Percentiles rank a stretch among this genome's conserved stretches.
These are phyloP conservation scores for Coracias cyanogaster DNA, from an alignment of 2,797 vertebrate species.

Conservation along the genomic window DNA sequence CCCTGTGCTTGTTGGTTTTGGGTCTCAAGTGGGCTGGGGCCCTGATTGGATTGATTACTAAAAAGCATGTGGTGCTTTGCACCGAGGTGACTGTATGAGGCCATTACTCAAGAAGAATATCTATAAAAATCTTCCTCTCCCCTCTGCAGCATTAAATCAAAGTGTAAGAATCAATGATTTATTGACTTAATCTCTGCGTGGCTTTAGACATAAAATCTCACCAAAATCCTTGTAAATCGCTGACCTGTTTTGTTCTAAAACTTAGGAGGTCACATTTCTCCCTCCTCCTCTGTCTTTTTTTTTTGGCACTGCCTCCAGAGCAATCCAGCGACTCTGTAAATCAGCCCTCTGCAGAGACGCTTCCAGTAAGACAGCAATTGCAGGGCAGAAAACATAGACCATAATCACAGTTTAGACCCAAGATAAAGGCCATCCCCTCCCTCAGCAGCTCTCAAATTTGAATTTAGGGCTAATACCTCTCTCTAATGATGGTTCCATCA, in stretches of 20 bases:
- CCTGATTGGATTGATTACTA: background rate
- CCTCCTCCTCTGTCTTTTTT: background rate
- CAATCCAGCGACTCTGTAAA: slow-evolving; percentile 6
- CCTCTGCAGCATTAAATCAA: slow-evolving; percentile 37
- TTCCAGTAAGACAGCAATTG: background rate
- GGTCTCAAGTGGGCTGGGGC: background rate
- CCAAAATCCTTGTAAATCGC: slow-evolving; percentile 38
- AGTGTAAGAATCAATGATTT: slow-evolving; percentile 50
- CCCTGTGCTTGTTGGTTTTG: background rate
- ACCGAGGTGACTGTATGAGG: background rate
- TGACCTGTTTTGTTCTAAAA: slow-evolving; percentile 52
- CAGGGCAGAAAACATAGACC: background rate
- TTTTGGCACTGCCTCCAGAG: background rate
- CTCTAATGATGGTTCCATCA: accelerated
- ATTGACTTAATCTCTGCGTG: slow-evolving; percentile 44
- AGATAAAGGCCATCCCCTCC: background rate
- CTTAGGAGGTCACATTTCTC: slow-evolving; percentile 10
- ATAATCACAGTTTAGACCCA: background rate
- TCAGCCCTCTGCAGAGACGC: slow-evolving; percentile 17
- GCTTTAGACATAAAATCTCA: slow-evolving; percentile 49
- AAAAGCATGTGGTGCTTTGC: background rate
- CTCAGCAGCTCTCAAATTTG: background rate
- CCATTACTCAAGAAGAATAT: slow-evolving; percentile 52
- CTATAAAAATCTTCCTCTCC: slow-evolving; percentile 58
- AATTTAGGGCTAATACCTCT: background rate